phyloP scores from a whole-genome alignment of 2,797 vertebrate genomes.

The Glyptemys insculpta region DNA sequence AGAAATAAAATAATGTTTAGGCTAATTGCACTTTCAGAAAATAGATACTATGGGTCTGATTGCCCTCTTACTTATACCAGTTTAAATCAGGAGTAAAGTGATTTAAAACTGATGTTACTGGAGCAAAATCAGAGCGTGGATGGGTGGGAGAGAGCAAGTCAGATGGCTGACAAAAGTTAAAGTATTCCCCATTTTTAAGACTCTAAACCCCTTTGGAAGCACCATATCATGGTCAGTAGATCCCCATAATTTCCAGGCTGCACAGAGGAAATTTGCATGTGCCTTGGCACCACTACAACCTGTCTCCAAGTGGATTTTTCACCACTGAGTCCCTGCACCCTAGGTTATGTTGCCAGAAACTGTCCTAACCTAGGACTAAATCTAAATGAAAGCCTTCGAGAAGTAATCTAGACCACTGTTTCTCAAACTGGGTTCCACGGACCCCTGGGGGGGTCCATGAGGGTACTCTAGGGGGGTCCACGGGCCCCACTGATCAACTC shows the following conservation, averaged over 20 bases:
- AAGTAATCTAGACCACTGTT: background rate
- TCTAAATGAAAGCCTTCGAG: background rate
- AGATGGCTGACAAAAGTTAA: background rate
- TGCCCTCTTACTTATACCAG: background rate
- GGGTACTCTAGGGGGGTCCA: too few species aligned
- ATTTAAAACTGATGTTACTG: background rate
- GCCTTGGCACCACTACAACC: background rate
- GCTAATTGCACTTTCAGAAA: background rate
- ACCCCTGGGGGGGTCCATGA: too few species aligned
- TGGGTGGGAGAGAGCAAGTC: background rate
- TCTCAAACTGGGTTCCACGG: too few species aligned
- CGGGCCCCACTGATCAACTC: too few species aligned
- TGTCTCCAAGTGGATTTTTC: background rate
- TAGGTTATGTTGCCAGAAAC: fast-evolving
- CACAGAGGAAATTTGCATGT: background rate
- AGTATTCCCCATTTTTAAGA: background rate
- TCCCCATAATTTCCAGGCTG: conserved; percentile 3
- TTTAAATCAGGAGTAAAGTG: background rate
- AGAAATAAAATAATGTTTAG: background rate
- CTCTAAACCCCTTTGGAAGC: background rate
- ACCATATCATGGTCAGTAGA: background rate
- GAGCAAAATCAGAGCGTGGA: background rate
- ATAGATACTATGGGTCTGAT: background rate
- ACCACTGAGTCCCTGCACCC: background rate
- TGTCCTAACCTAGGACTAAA: background rate